Percentiles rank a stretch among this genome's conserved stretches.
These are phyloP conservation scores for Chironex yamaguchii DNA, from an alignment of 30 jellyfish, hydroid and myxozoan species.

Conservation along the genomic window DNA sequence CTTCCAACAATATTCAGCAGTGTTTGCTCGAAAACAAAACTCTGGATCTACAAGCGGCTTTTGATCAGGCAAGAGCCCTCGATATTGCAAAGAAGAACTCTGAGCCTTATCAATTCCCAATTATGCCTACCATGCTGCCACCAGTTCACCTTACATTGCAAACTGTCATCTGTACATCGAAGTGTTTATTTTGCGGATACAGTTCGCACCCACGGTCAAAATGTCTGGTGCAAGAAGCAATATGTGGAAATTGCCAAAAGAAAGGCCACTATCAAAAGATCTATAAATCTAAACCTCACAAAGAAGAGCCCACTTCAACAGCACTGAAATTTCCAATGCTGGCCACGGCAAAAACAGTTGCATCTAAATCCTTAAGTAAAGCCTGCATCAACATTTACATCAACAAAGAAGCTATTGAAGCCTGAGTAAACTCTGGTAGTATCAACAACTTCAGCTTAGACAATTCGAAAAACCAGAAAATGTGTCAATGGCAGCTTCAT, in stretches of 20 bases:
- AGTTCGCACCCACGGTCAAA: slow-evolving; percentile 40
- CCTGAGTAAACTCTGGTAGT: slow-evolving; percentile 62
- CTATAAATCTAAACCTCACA: slow-evolving; percentile 40
- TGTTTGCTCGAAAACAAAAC: slow-evolving; percentile 65
- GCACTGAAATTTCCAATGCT: slow-evolving; percentile 17
- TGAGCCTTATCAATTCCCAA: slow-evolving; percentile 8
- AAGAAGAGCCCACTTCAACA: slow-evolving; percentile 41
- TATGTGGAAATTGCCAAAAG: slow-evolving; percentile 60
- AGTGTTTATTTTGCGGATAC: slow-evolving; percentile 45
- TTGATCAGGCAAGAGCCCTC: slow-evolving; percentile 43
- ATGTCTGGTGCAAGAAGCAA: slow-evolving; percentile 70
- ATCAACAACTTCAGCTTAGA: slow-evolving; percentile 25
- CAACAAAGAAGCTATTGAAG: slow-evolving; percentile 18
- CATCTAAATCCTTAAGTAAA: slow-evolving; percentile 22
- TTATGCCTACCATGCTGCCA: slow-evolving; percentile 15
- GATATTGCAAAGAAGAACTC: slow-evolving; percentile 64
- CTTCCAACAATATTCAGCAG: slow-evolving; percentile 56
- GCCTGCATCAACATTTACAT: slow-evolving; percentile 34
- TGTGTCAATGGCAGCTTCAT: slow-evolving; percentile 66
- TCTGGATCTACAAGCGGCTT: slow-evolving; percentile 12
- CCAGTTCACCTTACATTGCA: background rate
- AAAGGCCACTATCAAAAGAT: slow-evolving; percentile 47
- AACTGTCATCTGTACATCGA: background rate
- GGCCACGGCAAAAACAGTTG: slow-evolving; percentile 31
- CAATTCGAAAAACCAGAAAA: background rate